Percentiles rank a stretch among this genome's conserved stretches.
phyloP scores from a whole-genome alignment of 2,113 vertebrate genomes.

The Pitta sordida region DNA sequence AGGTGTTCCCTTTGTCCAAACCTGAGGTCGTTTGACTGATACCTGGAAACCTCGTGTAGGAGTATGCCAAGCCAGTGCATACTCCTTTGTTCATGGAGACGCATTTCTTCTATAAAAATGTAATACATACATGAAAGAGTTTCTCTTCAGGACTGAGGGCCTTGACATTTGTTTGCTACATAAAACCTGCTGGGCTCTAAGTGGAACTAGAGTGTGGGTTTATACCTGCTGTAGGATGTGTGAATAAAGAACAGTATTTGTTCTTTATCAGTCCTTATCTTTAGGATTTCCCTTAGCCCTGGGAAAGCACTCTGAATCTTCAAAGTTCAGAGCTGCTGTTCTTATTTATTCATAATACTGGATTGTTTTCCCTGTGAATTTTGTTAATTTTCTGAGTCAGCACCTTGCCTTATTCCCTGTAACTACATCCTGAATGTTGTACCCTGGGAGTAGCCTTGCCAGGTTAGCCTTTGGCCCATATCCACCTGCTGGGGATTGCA shows the following conservation, averaged over 20 bases:
- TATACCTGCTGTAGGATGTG: neutral
- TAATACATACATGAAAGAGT: neutral
- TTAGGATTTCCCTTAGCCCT: neutral
- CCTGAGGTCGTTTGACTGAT: neutral
- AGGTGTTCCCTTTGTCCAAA: no score
- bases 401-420: neutral
- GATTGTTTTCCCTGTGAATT: neutral
- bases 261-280: neutral
- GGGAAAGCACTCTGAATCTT: neutral
- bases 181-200: neutral
- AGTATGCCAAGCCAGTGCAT: neutral
- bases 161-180: neutral
- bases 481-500: neutral
- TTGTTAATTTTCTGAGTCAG: neutral
- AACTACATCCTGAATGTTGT: neutral
- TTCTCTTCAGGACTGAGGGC: neutral
- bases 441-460: neutral
- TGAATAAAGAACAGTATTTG: neutral
- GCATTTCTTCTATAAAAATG: neutral
- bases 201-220: neutral
- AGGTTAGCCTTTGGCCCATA: neutral
- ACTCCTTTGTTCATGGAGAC: neutral
- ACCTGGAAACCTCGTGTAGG: neutral
- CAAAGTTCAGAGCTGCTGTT: neutral
- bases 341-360: neutral